Evolutionary conservation across 2,797 vertebrate genomes (phyloP).

Genomic region (Micropoecilia bifurca): DNA sequence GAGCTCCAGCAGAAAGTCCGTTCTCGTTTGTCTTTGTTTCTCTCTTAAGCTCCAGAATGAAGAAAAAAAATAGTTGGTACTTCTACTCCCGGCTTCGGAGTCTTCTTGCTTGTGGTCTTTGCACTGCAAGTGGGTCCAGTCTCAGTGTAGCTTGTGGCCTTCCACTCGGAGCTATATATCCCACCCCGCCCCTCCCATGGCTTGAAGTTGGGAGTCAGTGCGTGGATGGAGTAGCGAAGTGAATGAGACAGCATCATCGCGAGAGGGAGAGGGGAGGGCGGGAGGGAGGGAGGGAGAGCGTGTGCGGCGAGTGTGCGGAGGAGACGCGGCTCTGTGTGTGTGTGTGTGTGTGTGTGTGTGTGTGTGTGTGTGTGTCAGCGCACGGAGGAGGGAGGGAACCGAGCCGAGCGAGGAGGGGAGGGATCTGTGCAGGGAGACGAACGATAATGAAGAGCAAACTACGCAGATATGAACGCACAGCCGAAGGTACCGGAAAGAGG

Average conservation of each 20-base stretch:
- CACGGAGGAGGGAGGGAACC: constrained; percentile 58
- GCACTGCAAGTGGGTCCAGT: constrained; percentile 84
- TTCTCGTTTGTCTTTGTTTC: constrained; percentile 50
- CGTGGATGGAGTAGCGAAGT: constrained; percentile 81
- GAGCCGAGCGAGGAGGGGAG: constrained; percentile 54
- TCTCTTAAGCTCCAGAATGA: constrained; percentile 70
- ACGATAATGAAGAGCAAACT: constrained; percentile 73
- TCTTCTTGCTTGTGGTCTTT: constrained; percentile 85
- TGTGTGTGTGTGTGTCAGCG: constrained; percentile 64
- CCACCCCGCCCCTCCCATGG: constrained; percentile 81
- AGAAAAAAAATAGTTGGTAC: constrained; percentile 78
- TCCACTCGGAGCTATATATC: constrained; percentile 74
- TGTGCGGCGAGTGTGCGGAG: constrained; percentile 66
- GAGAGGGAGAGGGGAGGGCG: constrained; percentile 27
- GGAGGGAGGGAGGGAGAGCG: constrained; percentile 45
- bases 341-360: constrained; percentile 44
- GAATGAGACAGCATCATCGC: constrained; percentile 82
- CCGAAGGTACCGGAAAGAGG: constrained; percentile 83
- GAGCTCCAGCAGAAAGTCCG: constrained; percentile 79
- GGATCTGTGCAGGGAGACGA: constrained; percentile 60
- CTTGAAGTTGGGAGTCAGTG: constrained; percentile 70
- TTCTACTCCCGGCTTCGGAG: constrained; percentile 90
- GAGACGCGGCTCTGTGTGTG: constrained; percentile 55
- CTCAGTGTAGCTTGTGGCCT: constrained; percentile 83
- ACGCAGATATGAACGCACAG: constrained; percentile 83